Evolutionary conservation across 2,888 invertebrate species (phyloP), one percentile per base, ranked within the genome.

Genomic region (Julus scanicus): DNA sequence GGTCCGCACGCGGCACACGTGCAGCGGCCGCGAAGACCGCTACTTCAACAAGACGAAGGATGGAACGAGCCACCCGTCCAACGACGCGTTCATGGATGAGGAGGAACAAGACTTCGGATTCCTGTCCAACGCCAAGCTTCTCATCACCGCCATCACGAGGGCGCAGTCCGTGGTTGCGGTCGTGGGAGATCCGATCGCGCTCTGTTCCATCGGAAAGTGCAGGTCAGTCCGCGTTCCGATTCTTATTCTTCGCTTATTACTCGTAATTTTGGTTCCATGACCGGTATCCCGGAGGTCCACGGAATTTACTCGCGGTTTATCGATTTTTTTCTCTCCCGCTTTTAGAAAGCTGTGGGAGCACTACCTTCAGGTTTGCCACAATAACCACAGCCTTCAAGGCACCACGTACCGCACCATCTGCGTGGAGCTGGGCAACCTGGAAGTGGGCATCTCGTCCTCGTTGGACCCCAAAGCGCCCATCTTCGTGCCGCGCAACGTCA

Each of bases 401-500:
- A 94, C 95, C 89, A 95, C 95, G 0, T 95, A 95, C 95, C 93
- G 94, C 1, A 94, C 94, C 89, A 92, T 96, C 83, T 93, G 95
- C 88, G 94, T 94, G 83, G 95, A 95, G 91, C 92, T 96, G 87
- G 95, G 95, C 90, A 95, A 95, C 11, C 95, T 95, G 1, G 96
- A 96, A 91, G 92, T 96, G 90, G 95, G 95, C 91, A 95, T 95
- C 89, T 95, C 95, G 3, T 96, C 95, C 91, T 94, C 95, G 4
- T 92, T 97, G n/a, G 97, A 97, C 92, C 97, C 97, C 0, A 92
- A 96, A 87, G 97, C 97, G 0, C 95, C 95, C 0, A 96, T 96
- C 91, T 96, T 96, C 92, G 94, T 96, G 71, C 96, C 96, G 0
- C 93, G 95, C 13, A 88, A 89, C 84, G 88, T 89, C n/a, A 20